These are phyloP conservation scores for Adineta ricciae DNA, from an alignment of 2,888 invertebrate species.

Conservation along the genomic window DNA sequence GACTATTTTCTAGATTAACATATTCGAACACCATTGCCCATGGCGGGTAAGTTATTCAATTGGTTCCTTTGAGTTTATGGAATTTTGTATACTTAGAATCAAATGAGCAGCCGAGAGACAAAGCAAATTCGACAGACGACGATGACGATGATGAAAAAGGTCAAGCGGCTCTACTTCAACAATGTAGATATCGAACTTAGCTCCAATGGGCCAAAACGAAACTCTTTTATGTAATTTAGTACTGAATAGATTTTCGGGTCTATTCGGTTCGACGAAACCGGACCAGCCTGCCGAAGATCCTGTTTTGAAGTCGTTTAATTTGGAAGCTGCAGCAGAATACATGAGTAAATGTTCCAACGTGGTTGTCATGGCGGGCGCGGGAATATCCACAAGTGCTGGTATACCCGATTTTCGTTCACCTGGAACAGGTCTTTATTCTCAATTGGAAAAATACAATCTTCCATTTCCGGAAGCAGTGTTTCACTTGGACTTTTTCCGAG, in stretches of 20 bases:
- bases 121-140: background rate
- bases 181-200: background rate
- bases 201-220: too few species aligned
- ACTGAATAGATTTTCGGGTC: background rate
- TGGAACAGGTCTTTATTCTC: slow-evolving; percentile 78
- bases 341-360: slow-evolving; percentile 73
- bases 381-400: slow-evolving; percentile 92
- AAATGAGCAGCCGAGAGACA: background rate
- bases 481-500: slow-evolving; percentile 69
- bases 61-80: background rate
- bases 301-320: background rate
- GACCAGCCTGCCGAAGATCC: background rate
- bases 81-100: background rate
- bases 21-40: background rate
- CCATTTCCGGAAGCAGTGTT: slow-evolving; percentile 85
- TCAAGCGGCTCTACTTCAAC: background rate
- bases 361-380: slow-evolving; percentile 86
- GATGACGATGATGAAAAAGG: background rate
- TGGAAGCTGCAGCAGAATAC: slow-evolving; percentile 60
- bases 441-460: slow-evolving; percentile 76
- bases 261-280: background rate
- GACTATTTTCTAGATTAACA: background rate
- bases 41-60: background rate
- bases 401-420: slow-evolving; percentile 92
- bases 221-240: background rate